Percentiles rank a stretch among this genome's conserved stretches.
Evolutionary conservation across 2,113 vertebrate species (phyloP).

Genomic region (Oryzias celebensis): DNA sequence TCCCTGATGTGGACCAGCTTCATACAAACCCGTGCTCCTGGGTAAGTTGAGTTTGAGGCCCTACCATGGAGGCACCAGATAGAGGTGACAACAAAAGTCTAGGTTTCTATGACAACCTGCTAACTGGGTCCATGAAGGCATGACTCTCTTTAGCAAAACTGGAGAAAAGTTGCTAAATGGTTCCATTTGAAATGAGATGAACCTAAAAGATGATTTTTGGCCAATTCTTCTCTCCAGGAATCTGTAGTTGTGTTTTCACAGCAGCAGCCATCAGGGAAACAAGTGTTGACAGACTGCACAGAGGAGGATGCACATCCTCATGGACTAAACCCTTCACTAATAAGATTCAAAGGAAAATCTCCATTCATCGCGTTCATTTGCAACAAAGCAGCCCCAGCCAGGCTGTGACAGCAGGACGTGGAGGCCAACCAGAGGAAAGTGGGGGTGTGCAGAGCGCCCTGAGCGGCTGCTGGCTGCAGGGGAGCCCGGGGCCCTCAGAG

Average conservation of each 20-base stretch:
- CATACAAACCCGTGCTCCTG: too few relatives aligned
- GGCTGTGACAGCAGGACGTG: conserved; percentile 4
- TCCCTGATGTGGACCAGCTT: too few relatives aligned
- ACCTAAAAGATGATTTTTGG: too few relatives aligned
- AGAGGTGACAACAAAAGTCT: conserved; percentile 51
- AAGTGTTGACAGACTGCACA: too few relatives aligned
- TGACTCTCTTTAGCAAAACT: conserved; percentile 35
- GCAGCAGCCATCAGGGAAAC: too few relatives aligned
- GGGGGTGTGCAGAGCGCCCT: conserved; percentile 57
- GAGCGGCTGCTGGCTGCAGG: conserved; percentile 76
- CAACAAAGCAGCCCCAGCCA: background rate
- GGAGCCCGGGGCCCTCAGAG: conserved; percentile 31
- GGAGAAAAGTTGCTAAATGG: conserved; percentile 17
- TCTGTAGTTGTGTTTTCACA: too few relatives aligned
- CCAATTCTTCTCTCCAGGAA: too few relatives aligned
- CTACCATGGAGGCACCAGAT: conserved; percentile 28
- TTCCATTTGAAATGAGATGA: background rate
- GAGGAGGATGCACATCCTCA: too few relatives aligned
- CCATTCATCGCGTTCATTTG: background rate
- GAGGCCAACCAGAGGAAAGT: conserved; percentile 16
- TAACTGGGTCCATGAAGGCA: conserved; percentile 65
- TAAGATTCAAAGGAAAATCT: background rate
- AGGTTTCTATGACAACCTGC: conserved; percentile 71
- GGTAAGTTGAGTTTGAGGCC: background rate
- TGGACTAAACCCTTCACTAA: background rate